Conservation (phyloP, 2,888 invertebrate species). For the Thymelicus lineola region DNA sequence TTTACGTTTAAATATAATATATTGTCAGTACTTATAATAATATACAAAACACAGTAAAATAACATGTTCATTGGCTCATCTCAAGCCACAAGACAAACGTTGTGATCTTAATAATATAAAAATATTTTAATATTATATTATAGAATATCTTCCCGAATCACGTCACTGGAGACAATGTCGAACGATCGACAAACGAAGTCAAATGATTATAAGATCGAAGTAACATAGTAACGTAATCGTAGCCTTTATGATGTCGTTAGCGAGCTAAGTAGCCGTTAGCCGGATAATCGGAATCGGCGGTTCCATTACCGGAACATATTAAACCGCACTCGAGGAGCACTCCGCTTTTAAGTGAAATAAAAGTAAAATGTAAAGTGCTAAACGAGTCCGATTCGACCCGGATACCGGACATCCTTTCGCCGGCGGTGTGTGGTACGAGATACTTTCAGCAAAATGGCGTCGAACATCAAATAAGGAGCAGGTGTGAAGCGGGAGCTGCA, state of each 20-base stretch:
- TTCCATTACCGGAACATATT: constrained; percentile 33
- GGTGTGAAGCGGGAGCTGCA: background rate
- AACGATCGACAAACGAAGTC: constrained; percentile 22
- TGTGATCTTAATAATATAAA: background rate
- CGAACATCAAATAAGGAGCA: background rate
- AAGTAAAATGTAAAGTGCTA: constrained; percentile 23
- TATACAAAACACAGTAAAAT: no score
- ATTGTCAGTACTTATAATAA: no score
- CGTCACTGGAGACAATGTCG: constrained; percentile 16
- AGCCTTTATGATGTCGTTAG: constrained; percentile 37
- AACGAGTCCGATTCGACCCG: background rate
- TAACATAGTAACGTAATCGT: background rate
- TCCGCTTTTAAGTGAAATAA: constrained; percentile 33
- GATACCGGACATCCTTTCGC: background rate
- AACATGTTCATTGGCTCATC: no score
- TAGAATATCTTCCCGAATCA: background rate
- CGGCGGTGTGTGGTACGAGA: background rate
- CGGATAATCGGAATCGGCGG: constrained; percentile 31
- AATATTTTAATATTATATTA: background rate
- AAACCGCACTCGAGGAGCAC: constrained; percentile 26
- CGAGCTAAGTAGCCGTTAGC: constrained; percentile 34
- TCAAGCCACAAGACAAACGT: background rate
- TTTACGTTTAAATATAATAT: no score
- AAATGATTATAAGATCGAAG: constrained; percentile 35
- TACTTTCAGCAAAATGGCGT: background rate